A percentile compares a stretch with the other conserved stretches of the same genome.
Conservation (phyloP, 1,140 invertebrate genomes). For the Aphaenogaster floridana region DNA sequence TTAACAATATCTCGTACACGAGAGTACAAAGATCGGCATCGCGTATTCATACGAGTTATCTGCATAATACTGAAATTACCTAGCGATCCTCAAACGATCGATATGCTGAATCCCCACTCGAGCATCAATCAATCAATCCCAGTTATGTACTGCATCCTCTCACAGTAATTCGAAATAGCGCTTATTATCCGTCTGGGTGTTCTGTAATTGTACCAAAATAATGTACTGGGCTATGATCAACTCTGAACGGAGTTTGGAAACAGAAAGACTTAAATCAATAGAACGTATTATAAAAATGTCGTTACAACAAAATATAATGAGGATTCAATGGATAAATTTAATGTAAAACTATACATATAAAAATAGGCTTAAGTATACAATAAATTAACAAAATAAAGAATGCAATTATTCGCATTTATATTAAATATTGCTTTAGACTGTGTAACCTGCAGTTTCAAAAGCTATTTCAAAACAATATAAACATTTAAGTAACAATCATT, state of each 20-base stretch:
- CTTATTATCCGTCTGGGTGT: slow-evolving; percentile 38
- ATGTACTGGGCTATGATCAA: not conserved
- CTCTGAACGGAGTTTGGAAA: not conserved
- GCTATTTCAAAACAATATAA: not conserved
- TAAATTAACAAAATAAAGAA: not conserved
- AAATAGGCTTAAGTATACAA: not conserved
- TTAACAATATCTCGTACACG: slow-evolving; percentile 8
- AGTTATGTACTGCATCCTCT: not conserved
- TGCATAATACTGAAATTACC: slow-evolving; percentile 47
- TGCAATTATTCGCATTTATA: not conserved
- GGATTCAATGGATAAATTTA: not conserved
- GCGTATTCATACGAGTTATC: not conserved
- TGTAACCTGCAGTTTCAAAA: not conserved
- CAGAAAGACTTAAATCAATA: not conserved
- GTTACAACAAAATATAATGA: not conserved
- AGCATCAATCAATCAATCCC: slow-evolving; percentile 30
- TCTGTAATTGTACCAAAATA: slow-evolving; percentile 15
- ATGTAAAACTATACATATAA: not conserved
- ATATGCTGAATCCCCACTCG: not conserved
- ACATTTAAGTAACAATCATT: slow-evolving; percentile 8
- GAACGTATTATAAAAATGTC: not conserved
- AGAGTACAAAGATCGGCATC: slow-evolving; percentile 14
- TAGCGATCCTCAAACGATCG: slow-evolving; percentile 23
- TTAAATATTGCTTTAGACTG: not conserved
- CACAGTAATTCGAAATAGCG: slow-evolving; percentile 34